Base-by-base conservation (phyloP, 2,888 invertebrate species). In the Scaptomyza parva region DNA sequence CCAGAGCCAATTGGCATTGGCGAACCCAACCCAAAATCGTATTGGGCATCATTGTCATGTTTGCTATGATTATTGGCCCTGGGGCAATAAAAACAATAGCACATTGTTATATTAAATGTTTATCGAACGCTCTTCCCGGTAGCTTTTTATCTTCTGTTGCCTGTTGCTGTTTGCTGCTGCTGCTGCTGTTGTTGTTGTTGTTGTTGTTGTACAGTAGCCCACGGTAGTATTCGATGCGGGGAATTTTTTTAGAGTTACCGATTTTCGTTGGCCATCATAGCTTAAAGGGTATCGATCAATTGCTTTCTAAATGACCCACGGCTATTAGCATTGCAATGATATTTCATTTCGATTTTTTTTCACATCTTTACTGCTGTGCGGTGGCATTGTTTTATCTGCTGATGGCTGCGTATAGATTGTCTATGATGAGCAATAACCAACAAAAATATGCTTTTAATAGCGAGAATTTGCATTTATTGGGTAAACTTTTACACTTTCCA, bases 281-380 rank as follows among this genome's bases (percentile, higher is more conserved):
- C 47, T 58, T 60, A 70, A 71, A 64, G 63, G 68, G 55, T 71
- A 69, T 70, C 72, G 70, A 78, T 85, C 68, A 70, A 86, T 79
- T 80, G 89, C 88, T 88, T 88, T 88, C 88, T 88, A 89, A 89
- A 89, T 81, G 77, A 70, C 89, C 77, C 57, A 55, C 26, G 88
- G 88, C 87, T 45, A 74, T 64, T 20, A 57, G 68, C 57, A 50
- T 63, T 67, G 64, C 71, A 76, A 75, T 87, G 80, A 72, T 82
- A 87, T 80, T 87, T 79, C 50, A 76, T 76, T 78, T 77, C 50
- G 59, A 69, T 78, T 71, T 26, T 71, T 77, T 71, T 30, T 71
- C 14, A 17, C 41, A 47, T 50, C 44, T 58, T 52, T 35, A 18
- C 20, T 43, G n/a, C 40, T 50, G 33, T 30, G 37, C 35, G 35